Conservation (phyloP, 2,888 invertebrate genomes). For the Mythimna pallens region DNA sequence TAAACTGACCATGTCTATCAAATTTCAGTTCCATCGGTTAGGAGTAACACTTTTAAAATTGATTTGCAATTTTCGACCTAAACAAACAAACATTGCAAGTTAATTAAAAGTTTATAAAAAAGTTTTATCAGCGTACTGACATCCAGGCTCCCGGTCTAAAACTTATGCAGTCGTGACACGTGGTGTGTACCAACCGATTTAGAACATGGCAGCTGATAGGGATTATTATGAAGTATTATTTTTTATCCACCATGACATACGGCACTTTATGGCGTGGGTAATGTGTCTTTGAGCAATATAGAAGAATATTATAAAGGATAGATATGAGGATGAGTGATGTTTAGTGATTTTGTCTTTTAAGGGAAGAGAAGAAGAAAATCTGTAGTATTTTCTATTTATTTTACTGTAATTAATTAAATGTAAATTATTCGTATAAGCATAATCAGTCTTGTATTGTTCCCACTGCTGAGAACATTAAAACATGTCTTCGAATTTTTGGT, state of each 20-base stretch:
- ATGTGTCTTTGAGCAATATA: slow-evolving; percentile 27
- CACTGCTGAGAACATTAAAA: no score
- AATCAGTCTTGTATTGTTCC: no score
- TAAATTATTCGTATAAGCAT: no score
- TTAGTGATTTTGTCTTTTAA: slow-evolving; percentile 1
- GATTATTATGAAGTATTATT: slow-evolving; percentile 81
- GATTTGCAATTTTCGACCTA: not conserved
- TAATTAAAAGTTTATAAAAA: not conserved
- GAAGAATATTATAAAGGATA: slow-evolving; percentile 18
- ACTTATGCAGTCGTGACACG: slow-evolving; percentile 78
- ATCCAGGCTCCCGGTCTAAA: slow-evolving; percentile 65
- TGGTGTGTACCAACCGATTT: slow-evolving; percentile 74
- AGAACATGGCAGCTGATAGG: slow-evolving; percentile 72
- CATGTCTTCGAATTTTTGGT: no score
- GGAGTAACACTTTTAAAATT: no score
- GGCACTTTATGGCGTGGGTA: slow-evolving; percentile 55
- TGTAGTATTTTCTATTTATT: not conserved
- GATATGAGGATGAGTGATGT: not conserved
- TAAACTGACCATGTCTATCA: no score
- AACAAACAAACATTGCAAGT: no score
- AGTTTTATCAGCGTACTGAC: not conserved
- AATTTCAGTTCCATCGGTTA: no score
- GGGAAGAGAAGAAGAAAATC: not conserved
- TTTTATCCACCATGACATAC: slow-evolving; percentile 77
- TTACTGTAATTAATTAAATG: no score